phyloP scores from a whole-genome alignment of 2,113 vertebrate genomes.

The Lanius ludovicianus region DNA sequence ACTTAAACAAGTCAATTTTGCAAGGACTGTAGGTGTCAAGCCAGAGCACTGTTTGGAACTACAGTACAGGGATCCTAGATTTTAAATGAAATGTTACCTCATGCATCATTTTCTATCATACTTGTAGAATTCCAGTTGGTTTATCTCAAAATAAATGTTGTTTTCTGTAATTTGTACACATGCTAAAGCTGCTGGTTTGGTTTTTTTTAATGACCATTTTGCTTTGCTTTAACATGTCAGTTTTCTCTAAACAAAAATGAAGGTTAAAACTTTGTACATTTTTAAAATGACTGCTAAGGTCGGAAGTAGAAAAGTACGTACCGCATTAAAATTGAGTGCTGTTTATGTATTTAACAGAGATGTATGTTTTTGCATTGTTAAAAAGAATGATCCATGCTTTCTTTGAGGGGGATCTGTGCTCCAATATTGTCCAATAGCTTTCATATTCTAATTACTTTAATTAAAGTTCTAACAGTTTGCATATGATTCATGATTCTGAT shows the following conservation, averaged over 20 bases:
- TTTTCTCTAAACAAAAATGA: slow-evolving; percentile 33
- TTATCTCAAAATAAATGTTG: background rate
- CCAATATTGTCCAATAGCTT: slow-evolving; percentile 35
- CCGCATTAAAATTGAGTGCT: slow-evolving; percentile 30
- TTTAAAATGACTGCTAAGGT: slow-evolving; percentile 14
- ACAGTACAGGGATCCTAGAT: slow-evolving; percentile 5
- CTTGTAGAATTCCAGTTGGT: background rate
- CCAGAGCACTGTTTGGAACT: background rate
- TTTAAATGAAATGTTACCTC: slow-evolving; percentile 44
- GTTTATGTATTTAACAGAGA: slow-evolving; percentile 33
- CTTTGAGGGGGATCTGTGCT: slow-evolving; percentile 3
- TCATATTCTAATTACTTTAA: slow-evolving; percentile 60
- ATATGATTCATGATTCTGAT: background rate
- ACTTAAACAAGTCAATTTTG: slow-evolving; percentile 39
- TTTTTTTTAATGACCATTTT: background rate
- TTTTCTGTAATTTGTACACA: background rate
- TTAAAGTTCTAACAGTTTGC: slow-evolving; percentile 65
- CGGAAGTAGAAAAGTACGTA: background rate
- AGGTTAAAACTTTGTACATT: slow-evolving; percentile 23
- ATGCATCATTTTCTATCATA: slow-evolving; percentile 6
- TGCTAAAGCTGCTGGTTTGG: background rate
- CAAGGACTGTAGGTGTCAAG: slow-evolving; percentile 4
- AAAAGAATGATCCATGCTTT: slow-evolving; percentile 14
- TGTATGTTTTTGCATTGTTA: slow-evolving; percentile 33
- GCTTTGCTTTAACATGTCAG: background rate